Base-by-base conservation (phyloP, 2,888 invertebrate genomes). In the Asteroscopus sphinx region DNA sequence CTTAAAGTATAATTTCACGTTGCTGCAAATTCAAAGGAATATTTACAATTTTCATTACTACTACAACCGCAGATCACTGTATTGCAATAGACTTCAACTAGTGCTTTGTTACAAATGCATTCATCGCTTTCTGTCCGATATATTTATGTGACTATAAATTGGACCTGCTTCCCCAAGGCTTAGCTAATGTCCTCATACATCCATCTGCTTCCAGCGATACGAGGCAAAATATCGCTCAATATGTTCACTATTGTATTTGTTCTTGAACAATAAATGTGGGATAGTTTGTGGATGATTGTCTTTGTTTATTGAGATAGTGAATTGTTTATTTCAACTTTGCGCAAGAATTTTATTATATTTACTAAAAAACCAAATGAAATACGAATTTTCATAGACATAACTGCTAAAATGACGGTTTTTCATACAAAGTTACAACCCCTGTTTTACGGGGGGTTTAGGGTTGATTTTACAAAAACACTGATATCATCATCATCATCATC, bases 101-200 rank as follows among this genome's bases (percentile, higher is more conserved):
- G 53, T 52, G 62, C 61, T 64, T 74, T 74, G 68, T 59, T 55
- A 46, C 48, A 41, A 64, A 60, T 58, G 65, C 72, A 73, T 75
- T 49, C 58, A 67, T 74, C 63, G 52, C 53, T 48, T 64, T 54
- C 63, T 54, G 51, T 48, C 55, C 66, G 52, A 72, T 75, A 60
- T 73, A 69, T 74, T 74, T 74, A 75, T 74, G 75, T 41, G 73
- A 47, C 73, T 47, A 67, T 74, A 74, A 74, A 74, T 74, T 75
- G 65, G 42, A 58, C 45, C 51, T 72, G 67, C 44, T 69, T 69
- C 67, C 63, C 63, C 48, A 49, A 60, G 69, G 76, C 71, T 62
- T 48, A 51, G 46, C 73, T 75, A 74, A 74, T 75, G 73, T 73
- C 58, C 75, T 59, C 60, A 49, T 67, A 55, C 60, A 69, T 72